Conservation (phyloP, 2,888 invertebrate species). For the Noctua pronuba region DNA sequence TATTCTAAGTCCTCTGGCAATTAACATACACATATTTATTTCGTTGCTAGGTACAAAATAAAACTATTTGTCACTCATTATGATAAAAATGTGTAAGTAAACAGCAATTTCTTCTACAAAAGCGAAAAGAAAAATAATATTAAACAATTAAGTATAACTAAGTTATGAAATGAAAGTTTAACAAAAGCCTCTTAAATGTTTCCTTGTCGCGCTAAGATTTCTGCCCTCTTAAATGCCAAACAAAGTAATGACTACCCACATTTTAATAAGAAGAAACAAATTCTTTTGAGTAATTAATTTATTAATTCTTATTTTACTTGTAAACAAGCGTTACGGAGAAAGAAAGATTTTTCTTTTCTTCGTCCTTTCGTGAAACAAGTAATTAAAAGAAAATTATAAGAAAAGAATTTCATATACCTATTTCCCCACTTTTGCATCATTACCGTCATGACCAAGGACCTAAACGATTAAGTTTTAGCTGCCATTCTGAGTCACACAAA, state of each 20-base stretch:
- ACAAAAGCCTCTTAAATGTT: slow-evolving; percentile 44
- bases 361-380: not conserved
- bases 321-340: slow-evolving; percentile 9
- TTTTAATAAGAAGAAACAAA: slow-evolving; percentile 43
- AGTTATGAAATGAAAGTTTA: slow-evolving; percentile 34
- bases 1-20: not conserved
- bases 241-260: slow-evolving; percentile 42
- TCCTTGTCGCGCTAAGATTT: slow-evolving; percentile 7
- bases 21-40: not conserved
- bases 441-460: not conserved
- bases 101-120: not conserved
- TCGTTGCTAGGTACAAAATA: not conserved
- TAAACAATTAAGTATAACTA: slow-evolving; percentile 18
- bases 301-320: slow-evolving; percentile 21
- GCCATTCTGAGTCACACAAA: not conserved
- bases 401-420: no score
- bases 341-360: not conserved
- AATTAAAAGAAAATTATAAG: not conserved
- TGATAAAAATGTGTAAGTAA: not conserved
- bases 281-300: slow-evolving; percentile 39
- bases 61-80: not conserved
- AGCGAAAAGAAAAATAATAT: slow-evolving; percentile 18
- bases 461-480: not conserved
- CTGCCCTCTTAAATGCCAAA: slow-evolving; percentile 27
- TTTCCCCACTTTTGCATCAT: not conserved